phyloP scores from a whole-genome alignment of 2,888 invertebrate species.

The Argynnis bischoffii region DNA sequence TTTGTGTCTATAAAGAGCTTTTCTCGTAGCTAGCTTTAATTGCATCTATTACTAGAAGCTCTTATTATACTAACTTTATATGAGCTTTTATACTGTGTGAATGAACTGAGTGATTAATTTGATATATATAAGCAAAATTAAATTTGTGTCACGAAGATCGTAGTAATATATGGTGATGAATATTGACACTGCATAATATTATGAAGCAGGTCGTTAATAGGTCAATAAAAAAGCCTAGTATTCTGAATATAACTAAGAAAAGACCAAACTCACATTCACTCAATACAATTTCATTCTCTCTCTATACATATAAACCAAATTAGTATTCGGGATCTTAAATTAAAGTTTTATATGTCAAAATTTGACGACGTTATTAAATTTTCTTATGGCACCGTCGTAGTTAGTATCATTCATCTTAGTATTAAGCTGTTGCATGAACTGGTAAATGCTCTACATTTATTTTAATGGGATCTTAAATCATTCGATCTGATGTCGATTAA shows the following conservation, averaged over 20 bases:
- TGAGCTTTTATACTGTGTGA: slow-evolving; percentile 2
- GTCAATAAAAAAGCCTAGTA: no score
- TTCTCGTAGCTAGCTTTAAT: slow-evolving; percentile 51
- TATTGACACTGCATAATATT: no score
- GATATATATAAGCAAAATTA: no score
- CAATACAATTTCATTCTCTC: neutral
- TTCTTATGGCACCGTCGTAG: slow-evolving; percentile 4
- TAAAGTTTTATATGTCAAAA: neutral
- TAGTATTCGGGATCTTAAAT: neutral
- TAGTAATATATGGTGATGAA: no score
- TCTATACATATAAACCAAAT: no score
- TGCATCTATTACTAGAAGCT: slow-evolving; percentile 40
- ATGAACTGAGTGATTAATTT: neutral
- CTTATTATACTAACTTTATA: slow-evolving; percentile 3
- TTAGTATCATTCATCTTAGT: slow-evolving; percentile 23
- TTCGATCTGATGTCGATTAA: slow-evolving; percentile 37
- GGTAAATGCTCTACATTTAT: slow-evolving; percentile 31
- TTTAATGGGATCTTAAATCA: slow-evolving; percentile 34
- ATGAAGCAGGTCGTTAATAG: no score
- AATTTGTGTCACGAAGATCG: no score
- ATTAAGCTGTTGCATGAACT: slow-evolving; percentile 32
- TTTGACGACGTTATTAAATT: slow-evolving; percentile 13
- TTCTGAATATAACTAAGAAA: no score
- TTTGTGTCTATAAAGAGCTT: slow-evolving; percentile 53
- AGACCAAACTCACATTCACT: no score